Base-by-base conservation (phyloP, 2,113 vertebrate species). In the Drymodes brunneopygia region DNA sequence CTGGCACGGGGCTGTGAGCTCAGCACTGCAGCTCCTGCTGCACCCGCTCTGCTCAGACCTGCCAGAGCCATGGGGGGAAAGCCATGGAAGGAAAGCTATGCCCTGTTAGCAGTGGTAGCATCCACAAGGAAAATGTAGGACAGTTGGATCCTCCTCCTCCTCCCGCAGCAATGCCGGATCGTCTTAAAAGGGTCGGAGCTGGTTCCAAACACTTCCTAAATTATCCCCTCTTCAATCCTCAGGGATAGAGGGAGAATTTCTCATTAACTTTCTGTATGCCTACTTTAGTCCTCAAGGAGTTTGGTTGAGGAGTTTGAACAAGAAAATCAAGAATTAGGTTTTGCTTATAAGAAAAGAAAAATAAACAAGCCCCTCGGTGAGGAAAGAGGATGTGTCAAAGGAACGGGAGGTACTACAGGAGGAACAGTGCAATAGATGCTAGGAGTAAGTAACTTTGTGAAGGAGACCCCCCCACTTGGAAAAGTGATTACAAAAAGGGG, bases 241-340 rank as follows among this genome's bases (percentile, higher is more conserved):
- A 24, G 88, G 88, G 83, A 67, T 6, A 38, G 71, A 80, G 27
- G 44, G 58, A 88, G 67, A 73, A 94, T 92, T 93, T 95, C 92
- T 97, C 96, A 96, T 97, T 96, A 95, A 94, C 60, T 96, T 95
- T 82, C 79, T 81, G 36, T 69, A 64, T 86, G 72, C 45, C 56
- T 89, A 2, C 79, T 89, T 91, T 87, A 79, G 29, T 95, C 88
- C 88, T 92, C 56, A 36, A 93, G 94, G 86, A 92, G 80, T 18
- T 84, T 15, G 44, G 29, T 35, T 64, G 88, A 81, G 57, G 65
- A 81, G 81, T 88, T 81, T 90, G 60, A 73, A 57, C 28, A 64
- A 67, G 86, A 74, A 96, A 95, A 90, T 3, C 36, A 65, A 81
- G 65, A 94, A 71, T 69, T 74, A 69, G 61, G 40, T 20, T 86